Conservation (phyloP, 2,888 invertebrate genomes). For the Chouioia cunea region DNA sequence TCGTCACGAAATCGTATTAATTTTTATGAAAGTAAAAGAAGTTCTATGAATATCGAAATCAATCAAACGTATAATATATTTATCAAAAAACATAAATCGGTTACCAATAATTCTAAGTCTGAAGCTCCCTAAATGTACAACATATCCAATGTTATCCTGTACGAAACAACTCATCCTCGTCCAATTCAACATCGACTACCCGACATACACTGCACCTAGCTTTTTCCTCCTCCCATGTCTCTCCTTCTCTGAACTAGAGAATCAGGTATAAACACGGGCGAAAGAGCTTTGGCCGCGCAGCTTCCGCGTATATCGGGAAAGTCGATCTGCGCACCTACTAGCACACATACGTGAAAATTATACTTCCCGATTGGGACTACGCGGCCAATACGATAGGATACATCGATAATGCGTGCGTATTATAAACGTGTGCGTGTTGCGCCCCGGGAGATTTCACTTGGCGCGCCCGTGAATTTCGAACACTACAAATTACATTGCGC, state of each 20-base stretch:
- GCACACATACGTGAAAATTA: conserved; percentile 28
- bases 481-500: too few relatives aligned
- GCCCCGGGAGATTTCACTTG: too few relatives aligned
- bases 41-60: too few relatives aligned
- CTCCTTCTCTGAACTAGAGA: conserved; percentile 2
- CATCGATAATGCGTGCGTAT: conserved; percentile 30
- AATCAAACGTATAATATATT: too few relatives aligned
- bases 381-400: not conserved
- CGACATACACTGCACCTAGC: not conserved
- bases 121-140: too few relatives aligned
- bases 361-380: conserved; percentile 23
- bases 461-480: too few relatives aligned
- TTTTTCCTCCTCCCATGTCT: not conserved
- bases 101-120: too few relatives aligned
- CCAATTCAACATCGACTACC: not conserved
- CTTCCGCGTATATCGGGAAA: conserved; percentile 31
- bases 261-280: not conserved
- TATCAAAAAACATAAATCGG: too few relatives aligned
- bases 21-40: too few relatives aligned
- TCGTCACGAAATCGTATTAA: too few relatives aligned
- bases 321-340: conserved; percentile 24
- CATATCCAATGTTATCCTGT: too few relatives aligned
- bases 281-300: not conserved
- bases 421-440: too few relatives aligned
- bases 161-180: conserved; percentile 11